phyloP scores from a whole-genome alignment of 2,113 vertebrate species.

The Mellivora capensis region DNA sequence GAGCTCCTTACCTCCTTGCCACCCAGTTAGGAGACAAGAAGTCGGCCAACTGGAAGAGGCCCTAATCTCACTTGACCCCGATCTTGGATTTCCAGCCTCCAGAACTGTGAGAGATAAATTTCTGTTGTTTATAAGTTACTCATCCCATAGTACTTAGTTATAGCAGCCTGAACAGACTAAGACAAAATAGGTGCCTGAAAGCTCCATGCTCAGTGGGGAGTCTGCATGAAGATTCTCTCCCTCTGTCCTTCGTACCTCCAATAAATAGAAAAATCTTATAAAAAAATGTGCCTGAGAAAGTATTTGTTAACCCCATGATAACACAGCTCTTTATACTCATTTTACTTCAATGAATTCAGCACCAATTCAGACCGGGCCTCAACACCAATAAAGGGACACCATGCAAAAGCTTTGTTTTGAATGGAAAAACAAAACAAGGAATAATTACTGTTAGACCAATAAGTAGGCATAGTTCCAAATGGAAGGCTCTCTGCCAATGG shows the following conservation, averaged over 20 bases:
- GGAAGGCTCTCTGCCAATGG: background rate
- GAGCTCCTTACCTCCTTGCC: background rate
- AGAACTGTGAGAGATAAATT: background rate
- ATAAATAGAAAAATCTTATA: background rate
- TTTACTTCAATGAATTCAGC: background rate
- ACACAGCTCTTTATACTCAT: background rate
- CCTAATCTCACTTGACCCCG: background rate
- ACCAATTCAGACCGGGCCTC: background rate
- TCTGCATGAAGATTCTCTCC: background rate
- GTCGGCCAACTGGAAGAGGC: background rate
- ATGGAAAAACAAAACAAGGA: conserved; percentile 14
- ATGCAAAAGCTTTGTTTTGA: background rate
- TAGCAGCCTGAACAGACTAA: too few species aligned
- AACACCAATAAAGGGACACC: background rate
- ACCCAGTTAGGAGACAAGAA: background rate
- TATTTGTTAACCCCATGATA: background rate
- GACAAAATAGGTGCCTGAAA: background rate
- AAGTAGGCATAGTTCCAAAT: background rate
- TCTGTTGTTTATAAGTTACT: background rate
- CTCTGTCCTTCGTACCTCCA: background rate
- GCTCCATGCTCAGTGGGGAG: background rate
- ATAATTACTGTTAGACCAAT: background rate
- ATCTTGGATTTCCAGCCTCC: background rate
- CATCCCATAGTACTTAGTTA: background rate
- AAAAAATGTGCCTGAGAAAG: background rate